Evolutionary conservation across 1,140 invertebrate species (phyloP), one percentile per base, ranked within the genome.

Genomic region (Caenorhabditis inopinata): DNA sequence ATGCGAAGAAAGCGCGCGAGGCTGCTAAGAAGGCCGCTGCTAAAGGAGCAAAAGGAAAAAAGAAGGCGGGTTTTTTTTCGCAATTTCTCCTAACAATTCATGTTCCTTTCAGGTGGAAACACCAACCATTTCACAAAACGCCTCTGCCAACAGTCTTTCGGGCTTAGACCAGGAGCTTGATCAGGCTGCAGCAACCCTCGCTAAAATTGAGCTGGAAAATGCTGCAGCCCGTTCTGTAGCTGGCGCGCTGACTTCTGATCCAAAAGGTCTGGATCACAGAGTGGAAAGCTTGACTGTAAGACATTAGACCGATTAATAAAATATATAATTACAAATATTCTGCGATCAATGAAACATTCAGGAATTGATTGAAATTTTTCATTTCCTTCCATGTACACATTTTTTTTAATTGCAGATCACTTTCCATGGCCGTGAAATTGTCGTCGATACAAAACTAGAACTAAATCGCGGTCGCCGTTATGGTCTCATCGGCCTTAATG

Each of bases 11-110:
- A 91, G 94, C 95, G 86, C 93, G 96, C 89, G 95, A 95, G 89
- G 94, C 95, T 86, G 95, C 96, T 90, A 99, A 98, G 90, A 98
- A 98, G 89, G 95, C 96, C 85, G 94, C 94, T 29, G 94, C 94
- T 23, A 95, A 94, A 88, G 85, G 83, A 92, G 92, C 73, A 91
- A 93, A 73, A 9, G 51, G 85, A 92, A 68, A 68, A 25, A 68
- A 68, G 58, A 68, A 68, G 58, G 58, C 38, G 38, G n/a, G 7
- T 25, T 51, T 51, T 51, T 51, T 58, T 9, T 29, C 1, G 25
- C n/a, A n/a, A n/a, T n/a, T 58, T 58, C 14, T 7, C 5, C 38
- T 16, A 58, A 58, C 16, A 32, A 3, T 32, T 9, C 18, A 53
- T 27, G 5, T 35, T 16, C 14, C 14, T 38, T 68, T 9, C 58